Conservation (phyloP, 1,140 invertebrate species). For the Elymnias hypermnestra region DNA sequence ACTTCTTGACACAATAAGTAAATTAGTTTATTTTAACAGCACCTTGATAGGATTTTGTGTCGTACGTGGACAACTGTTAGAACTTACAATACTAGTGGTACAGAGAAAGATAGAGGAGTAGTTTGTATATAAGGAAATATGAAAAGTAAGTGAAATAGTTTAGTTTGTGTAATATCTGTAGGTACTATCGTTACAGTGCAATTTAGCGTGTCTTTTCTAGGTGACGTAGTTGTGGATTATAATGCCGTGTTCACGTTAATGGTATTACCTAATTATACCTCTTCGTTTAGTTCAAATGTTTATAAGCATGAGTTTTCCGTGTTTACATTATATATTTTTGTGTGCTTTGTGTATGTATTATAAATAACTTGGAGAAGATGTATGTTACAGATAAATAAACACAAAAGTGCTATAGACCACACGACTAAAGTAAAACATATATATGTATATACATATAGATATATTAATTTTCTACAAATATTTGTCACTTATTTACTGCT, state of each 20-base stretch:
- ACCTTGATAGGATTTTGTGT: not conserved
- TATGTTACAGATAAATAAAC: too few relatives aligned
- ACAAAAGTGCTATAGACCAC: too few relatives aligned
- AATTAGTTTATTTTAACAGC: conserved; percentile 1
- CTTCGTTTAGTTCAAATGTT: too few relatives aligned
- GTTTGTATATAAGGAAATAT: not conserved
- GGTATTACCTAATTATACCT: not conserved
- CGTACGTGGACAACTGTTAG: not conserved
- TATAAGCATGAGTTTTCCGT: too few relatives aligned
- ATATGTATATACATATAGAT: too few relatives aligned
- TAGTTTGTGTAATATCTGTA: conserved; percentile 9
- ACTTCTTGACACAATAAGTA: not conserved
- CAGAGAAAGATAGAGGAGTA: conserved; percentile 3
- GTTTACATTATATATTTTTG: not conserved
- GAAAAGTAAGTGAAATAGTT: conserved; percentile 6
- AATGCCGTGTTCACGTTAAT: conserved; percentile 22
- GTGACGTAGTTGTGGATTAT: conserved; percentile 5
- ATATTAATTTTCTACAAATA: too few relatives aligned
- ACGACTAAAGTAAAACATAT: too few relatives aligned
- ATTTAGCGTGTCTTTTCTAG: conserved; percentile 24
- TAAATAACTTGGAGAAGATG: too few relatives aligned
- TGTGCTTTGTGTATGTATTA: too few relatives aligned
- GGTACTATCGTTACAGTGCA: conserved; percentile 24
- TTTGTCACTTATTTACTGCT: too few relatives aligned
- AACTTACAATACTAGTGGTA: not conserved